Base-by-base conservation (phyloP, 2,888 invertebrate species). In the Leistus spinibarbis region DNA sequence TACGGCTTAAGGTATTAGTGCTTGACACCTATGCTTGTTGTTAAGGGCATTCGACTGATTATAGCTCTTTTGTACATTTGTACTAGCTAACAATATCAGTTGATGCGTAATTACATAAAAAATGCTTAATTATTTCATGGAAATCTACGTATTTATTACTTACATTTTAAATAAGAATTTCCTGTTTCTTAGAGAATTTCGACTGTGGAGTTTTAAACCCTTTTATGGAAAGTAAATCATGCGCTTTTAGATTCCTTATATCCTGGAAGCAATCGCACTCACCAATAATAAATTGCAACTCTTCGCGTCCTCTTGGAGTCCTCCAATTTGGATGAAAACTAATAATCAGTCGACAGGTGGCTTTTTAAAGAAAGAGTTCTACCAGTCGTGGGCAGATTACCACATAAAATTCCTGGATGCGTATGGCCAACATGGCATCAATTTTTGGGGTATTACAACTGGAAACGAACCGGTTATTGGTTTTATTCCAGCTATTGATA, bases 391-490 rank as follows among this genome's bases (percentile, higher is more conserved):
- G 88, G 95, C 95, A 0, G 87, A 95, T 78, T 97, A 97, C 82
- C 91, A 93, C 82, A 81, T 95, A 1, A 93, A 90, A 83, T 96
- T 95, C 86, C 84, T 97, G 56, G 90, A 95, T 78, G 90, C 89
- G 70, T 97, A 97, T 85, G 86, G 88, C 76, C 88, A 89, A 57
- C 84, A 90, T 9, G 90, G 90, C 19, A 84, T 90, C 57, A 85
- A 88, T 1, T 90, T 93, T 78, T 98, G 97, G 97, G 95, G 92
- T 0, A 86, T 96, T 24, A 94, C 96, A 0, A 92, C 94, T 0
- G 95, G 95, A 23, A 97, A 97, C 82, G 97, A 97, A 82, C 97
- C 97, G 0, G 81, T 89, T 2, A 91, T 92, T 81, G 92, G 91
- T 2, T 85, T 90, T 1, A 76, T 90, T 0, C 89, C 90, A 0